Percentiles rank a stretch among this genome's conserved stretches.
These are phyloP conservation scores for Bombyx mandarina DNA, from an alignment of 1,140 invertebrate genomes.

Conservation along the genomic window DNA sequence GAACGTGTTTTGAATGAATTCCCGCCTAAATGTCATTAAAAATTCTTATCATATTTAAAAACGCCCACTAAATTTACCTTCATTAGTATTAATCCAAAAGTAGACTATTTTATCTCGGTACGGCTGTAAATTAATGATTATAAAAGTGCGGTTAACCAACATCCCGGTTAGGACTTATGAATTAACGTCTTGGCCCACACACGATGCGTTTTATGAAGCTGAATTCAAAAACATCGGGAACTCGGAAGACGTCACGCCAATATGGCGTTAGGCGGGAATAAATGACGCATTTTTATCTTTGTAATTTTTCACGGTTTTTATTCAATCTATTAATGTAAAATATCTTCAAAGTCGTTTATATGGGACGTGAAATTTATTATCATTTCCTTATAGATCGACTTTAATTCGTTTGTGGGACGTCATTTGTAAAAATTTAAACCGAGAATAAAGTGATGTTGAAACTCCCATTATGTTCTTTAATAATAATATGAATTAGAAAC, in stretches of 20 bases:
- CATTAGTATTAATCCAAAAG: conserved; percentile 21
- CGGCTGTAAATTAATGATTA: conserved; percentile 10
- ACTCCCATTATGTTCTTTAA: neutral
- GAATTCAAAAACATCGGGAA: too few relatives aligned
- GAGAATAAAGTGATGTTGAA: neutral
- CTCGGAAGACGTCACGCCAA: too few relatives aligned
- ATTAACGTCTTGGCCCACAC: conserved; percentile 15
- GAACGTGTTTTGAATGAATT: neutral
- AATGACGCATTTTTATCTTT: too few relatives aligned
- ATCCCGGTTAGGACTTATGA: conserved; percentile 13
- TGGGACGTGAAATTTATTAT: too few relatives aligned
- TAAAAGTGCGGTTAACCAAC: conserved; percentile 11
- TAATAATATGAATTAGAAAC: neutral
- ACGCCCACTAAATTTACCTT: conserved; percentile 11
- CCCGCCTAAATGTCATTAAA: conserved; percentile 5
- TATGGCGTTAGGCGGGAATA: too few relatives aligned
- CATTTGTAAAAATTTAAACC: too few relatives aligned
- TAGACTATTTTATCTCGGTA: conserved; percentile 15
- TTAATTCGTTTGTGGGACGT: too few relatives aligned
- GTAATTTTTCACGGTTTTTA: too few relatives aligned
- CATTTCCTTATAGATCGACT: too few relatives aligned
- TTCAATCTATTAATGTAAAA: too few relatives aligned
- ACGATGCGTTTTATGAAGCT: conserved; percentile 7
- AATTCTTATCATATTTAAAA: conserved; percentile 7
- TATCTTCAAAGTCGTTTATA: too few relatives aligned